Evolutionary conservation across 2,888 invertebrate genomes (phyloP).

Genomic region (Melangyna quadrimaculata): DNA sequence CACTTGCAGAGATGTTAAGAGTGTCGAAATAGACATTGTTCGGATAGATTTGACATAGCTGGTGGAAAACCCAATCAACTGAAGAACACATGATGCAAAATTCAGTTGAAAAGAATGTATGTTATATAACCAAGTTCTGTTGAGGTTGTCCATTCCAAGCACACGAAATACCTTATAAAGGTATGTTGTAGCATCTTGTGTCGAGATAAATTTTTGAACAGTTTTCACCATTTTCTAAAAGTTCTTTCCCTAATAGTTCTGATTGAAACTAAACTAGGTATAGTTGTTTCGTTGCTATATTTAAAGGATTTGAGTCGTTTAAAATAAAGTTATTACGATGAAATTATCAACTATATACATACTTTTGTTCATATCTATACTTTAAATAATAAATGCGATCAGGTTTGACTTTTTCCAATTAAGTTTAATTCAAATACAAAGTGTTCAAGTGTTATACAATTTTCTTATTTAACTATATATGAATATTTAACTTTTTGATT

Average conservation of each 20-base stretch:
- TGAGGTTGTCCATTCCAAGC: conserved; percentile 56
- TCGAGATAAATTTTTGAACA: conserved; percentile 2
- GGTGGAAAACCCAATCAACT: conserved; percentile 24
- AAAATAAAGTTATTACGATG: conserved; percentile 5
- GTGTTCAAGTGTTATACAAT: background rate
- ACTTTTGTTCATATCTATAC: background rate
- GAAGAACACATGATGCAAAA: conserved; percentile 29
- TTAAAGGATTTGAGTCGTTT: background rate
- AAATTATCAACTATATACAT: background rate
- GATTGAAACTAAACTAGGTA: background rate
- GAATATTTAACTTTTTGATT: background rate
- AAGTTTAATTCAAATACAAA: background rate
- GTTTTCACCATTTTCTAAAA: background rate
- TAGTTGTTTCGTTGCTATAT: background rate
- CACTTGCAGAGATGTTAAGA: conserved; percentile 49
- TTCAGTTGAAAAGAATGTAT: conserved; percentile 27
- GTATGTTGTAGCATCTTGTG: conserved; percentile 20
- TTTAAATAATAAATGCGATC: background rate
- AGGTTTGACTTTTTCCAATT: background rate
- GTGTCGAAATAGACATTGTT: conserved; percentile 19
- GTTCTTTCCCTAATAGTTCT: background rate
- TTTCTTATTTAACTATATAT: background rate
- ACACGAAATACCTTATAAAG: conserved; percentile 30
- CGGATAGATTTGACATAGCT: conserved; percentile 31
- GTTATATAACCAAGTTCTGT: conserved; percentile 38